Evolutionary conservation across 2,888 invertebrate genomes (phyloP), one percentile per base, ranked within the genome.

Genomic region (Synanthedon tipuliformis): DNA sequence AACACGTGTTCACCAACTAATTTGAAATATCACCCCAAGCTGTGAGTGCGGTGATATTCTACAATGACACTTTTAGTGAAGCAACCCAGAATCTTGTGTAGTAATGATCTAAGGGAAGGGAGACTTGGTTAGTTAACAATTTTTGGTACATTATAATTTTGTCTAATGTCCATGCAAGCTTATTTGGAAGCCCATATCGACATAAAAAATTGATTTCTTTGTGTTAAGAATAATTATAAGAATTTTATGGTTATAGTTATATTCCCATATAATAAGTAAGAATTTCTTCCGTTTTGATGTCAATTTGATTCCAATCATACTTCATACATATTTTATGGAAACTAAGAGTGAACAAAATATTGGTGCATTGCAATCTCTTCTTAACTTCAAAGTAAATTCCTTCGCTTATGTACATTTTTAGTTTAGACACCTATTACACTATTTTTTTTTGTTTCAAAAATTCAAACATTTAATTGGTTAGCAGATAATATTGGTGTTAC

Each of bases 381-480:
- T 4, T 12, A 12, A 45, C 8, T 45, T 45, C n/a, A 45, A 45
- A 13, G 45, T 13, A 45, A 45, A 7, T 13, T 45, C 15, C 45
- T 13, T 45, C 11, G 45, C n/a, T 45, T 45, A 45, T 45, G 45
- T 45, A 13, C 13, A 45, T 45, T 45, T 45, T 45, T 45, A 12
- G n/a, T 45, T 45, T 45, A 45, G 45, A 45, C 45, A 45, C 13
- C 45, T 45, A 45, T 45, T 45, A 45, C 45, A 45, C 8, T 45
- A 45, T 15, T 5, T 45, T n/a, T 45, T n/a, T 11, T 45, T 45
- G 15, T 45, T 45, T 45, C 50, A 40, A 34, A 53, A 52, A 54
- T 50, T 41, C 52, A 50, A 50, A 40, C 50, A 48, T 41, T 48
- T 41, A 53, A 51, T 49, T 55, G 40, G 48, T 40, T 52, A 54